Evolutionary conservation across 2,888 invertebrate genomes (phyloP), one percentile per base, ranked within the genome.

Genomic region (Helobdella robusta): DNA sequence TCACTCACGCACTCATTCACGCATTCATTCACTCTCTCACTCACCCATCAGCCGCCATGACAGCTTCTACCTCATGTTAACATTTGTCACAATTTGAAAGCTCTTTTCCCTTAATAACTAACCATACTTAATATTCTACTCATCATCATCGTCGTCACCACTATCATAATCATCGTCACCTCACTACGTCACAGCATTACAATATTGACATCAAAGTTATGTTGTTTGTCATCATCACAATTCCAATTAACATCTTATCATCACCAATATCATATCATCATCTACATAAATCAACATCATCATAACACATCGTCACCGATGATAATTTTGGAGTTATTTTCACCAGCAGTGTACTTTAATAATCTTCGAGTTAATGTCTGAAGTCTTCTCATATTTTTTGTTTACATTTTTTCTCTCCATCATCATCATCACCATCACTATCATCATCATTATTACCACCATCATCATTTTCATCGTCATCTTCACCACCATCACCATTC

Each of bases 401-500:
- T 40, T 52, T 59, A n/a, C 18, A 32, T 32, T 59, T 59, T 32
- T 30, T 34, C n/a, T 60, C 25, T 40, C 18, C 25, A 60, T 60
- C 18, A 60, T 64, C 15, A 62, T 64, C 35, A 64, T 64, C 35
- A 64, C 59, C 35, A 64, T 58, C 34, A 30, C 34, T 30, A 58
- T 58, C 34, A 30, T 58, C 34, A 58, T 28, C 34, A 58, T 58
- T 30, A 58, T 58, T 30, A 58, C 34, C 34, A 58, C 34, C 34
- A 58, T 58, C 34, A 58, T 58, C 34, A 58, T 58, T 15, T 11
- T 30, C 34, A 58, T 64, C 35, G 59, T 64, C 35, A 64, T 64
- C 35, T 60, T 64, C 46, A 62, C 56, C 46, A 64, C 40, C 28
- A 59, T 63, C 35, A 64, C 40, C 56, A 59, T 64, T 23, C 56